Conservation (phyloP, 2,888 invertebrate genomes). For the Aleiodes leptofemur region DNA sequence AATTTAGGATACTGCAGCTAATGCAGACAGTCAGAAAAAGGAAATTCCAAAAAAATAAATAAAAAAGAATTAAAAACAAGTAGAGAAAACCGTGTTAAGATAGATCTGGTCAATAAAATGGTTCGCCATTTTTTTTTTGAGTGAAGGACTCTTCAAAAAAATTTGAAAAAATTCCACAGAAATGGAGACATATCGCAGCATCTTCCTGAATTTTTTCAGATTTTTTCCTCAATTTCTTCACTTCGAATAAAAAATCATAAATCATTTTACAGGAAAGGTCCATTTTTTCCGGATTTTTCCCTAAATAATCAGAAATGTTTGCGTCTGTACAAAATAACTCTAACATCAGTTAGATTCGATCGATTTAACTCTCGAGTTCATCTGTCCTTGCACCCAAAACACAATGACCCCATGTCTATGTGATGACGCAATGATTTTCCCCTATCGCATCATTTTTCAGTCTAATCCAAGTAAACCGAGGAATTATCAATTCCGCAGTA, state of each 20-base stretch:
- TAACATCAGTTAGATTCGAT: not conserved
- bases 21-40: conserved; percentile 10
- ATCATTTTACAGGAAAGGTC: too few species aligned
- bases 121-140: too few species aligned
- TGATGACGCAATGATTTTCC: conserved; percentile 42
- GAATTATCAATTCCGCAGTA: conserved; percentile 2
- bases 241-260: too few species aligned
- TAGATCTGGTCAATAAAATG: too few species aligned
- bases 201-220: too few species aligned
- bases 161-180: too few species aligned
- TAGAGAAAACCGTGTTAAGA: too few species aligned
- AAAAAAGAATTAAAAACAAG: not conserved
- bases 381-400: conserved; percentile 40
- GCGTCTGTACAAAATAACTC: not conserved
- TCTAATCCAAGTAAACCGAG: not conserved
- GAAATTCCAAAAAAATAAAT: not conserved
- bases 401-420: conserved; percentile 28
- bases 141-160: too few species aligned
- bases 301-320: not conserved
- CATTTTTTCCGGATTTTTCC: too few species aligned
- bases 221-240: too few species aligned
- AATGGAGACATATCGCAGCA: too few species aligned
- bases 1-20: conserved; percentile 44
- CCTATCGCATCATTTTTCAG: not conserved
- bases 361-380: conserved; percentile 5